Evolutionary conservation across 2,888 invertebrate species (phyloP), one percentile per base, ranked within the genome.

Genomic region (Eupithecia subfuscata): DNA sequence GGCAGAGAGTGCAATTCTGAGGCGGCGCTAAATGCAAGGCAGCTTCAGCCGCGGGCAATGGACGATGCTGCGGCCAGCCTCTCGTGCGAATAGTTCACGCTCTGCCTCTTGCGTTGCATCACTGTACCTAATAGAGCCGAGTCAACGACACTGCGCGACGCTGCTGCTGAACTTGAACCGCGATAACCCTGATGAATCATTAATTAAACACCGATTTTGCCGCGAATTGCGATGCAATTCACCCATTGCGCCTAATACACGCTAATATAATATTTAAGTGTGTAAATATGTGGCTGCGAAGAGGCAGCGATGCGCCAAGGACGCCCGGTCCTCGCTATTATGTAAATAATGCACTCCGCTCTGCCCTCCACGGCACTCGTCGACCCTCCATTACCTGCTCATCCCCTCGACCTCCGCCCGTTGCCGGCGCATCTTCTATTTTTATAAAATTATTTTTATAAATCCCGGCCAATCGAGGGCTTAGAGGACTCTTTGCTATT

Each of bases 61-160:
- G 81, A 84, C 84, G 83, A 83, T 83, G 74, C 71, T 76, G 77
- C 75, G 75, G 86, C 87, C 84, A 85, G 84, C 82, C 80, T 81
- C 80, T 84, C 88, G 85, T 89, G 91, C 91, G 86, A 92, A 91
- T 91, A 91, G 87, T 90, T 88, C 87, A 90, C 89, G 89, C 88
- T 88, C 87, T 85, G 84, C 82, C 86, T 89, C 89, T 88, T 88
- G 86, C 88, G 89, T 88, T 89, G 86, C 88, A 91, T 91, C 91
- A 91, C 88, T 89, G 89, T 87, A 87, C 84, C 85, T 84, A 85
- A 85, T 84, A 81, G 82, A 81, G 77, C 82, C 83, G 86, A 89
- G 92, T 92, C 93, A 92, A 92, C 90, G 92, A 92, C 92, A 90
- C 85, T 82, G 68, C 83, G 84, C 86, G 84, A 84, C 89, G 83